These are phyloP conservation scores for Biston betularia DNA, from an alignment of 2,888 invertebrate genomes.

Conservation along the genomic window DNA sequence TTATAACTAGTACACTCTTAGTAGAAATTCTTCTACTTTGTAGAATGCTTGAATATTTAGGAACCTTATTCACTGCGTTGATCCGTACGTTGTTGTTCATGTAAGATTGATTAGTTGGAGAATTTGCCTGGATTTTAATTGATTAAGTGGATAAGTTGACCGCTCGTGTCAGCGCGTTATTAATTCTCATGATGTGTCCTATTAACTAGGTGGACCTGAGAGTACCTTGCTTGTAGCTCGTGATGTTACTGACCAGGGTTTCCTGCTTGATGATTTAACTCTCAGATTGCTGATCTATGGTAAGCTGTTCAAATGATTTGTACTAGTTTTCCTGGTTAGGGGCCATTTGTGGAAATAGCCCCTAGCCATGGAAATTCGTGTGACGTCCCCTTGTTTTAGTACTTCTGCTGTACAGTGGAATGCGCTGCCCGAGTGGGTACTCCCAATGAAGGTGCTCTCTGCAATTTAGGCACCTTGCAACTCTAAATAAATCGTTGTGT, in stretches of 20 bases:
- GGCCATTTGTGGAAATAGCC: no score
- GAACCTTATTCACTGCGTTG: constrained; percentile 16
- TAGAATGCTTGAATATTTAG: no score
- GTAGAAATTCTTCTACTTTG: no score
- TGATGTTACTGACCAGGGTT: constrained; percentile 10
- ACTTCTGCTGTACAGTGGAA: no score
- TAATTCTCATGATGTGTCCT: constrained; percentile 38
- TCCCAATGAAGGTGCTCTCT: no score
- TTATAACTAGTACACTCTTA: no score
- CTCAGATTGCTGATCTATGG: constrained; percentile 11
- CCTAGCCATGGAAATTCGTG: no score
- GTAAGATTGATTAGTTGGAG: constrained; percentile 65
- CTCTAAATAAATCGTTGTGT: no score
- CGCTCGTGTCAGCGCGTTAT: constrained; percentile 41
- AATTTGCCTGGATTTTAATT: constrained; percentile 69
- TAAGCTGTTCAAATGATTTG: not conserved
- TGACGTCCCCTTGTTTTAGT: no score
- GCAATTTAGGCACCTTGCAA: no score
- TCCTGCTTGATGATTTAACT: constrained; percentile 15
- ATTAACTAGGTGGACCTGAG: constrained; percentile 27
- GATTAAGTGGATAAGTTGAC: constrained; percentile 64
- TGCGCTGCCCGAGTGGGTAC: no score
- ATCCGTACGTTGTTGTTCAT: constrained; percentile 23
- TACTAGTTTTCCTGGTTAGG: constrained; percentile 4
- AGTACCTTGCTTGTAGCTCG: not conserved